Conservation (phyloP, 2,888 invertebrate species). For the Chydorus sphaericus region DNA sequence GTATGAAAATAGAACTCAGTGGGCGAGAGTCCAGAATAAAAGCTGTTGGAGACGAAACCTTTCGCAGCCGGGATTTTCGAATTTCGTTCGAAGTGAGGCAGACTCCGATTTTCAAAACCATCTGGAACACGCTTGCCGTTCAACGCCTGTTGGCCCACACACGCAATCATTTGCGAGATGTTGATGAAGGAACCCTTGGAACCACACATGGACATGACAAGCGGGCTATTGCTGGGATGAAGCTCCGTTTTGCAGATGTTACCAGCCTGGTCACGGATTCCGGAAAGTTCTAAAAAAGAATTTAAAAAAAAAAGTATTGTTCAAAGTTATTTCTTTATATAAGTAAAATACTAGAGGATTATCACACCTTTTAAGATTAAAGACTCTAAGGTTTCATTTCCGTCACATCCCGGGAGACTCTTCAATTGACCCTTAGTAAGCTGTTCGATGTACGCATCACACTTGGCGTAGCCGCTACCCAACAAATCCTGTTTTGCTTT, state of each 20-base stretch:
- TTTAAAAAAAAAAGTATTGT: not conserved
- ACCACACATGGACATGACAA: constrained; percentile 95
- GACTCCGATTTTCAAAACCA: constrained; percentile 83
- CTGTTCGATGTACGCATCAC: constrained; percentile 74
- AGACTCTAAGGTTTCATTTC: constrained; percentile 80
- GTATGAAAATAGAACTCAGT: constrained; percentile 99
- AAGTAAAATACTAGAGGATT: no score
- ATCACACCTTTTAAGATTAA: constrained; percentile 64
- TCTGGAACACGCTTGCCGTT: constrained; percentile 94
- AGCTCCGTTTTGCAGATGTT: constrained; percentile 81
- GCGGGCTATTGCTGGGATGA: constrained; percentile 79
- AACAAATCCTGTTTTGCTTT: constrained; percentile 69
- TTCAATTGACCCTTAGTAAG: constrained; percentile 75
- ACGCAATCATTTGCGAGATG: constrained; percentile 99
- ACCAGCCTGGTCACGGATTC: constrained; percentile 92
- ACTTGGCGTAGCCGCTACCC: constrained; percentile 69
- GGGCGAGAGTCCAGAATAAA: constrained; percentile 89
- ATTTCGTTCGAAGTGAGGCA: constrained; percentile 85
- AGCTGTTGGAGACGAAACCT: constrained; percentile 95
- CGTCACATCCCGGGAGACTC: constrained; percentile 82
- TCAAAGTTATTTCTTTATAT: not conserved
- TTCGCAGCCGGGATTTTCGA: constrained; percentile 90
- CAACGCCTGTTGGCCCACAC: constrained; percentile 97
- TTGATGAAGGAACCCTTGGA: constrained; percentile 98
- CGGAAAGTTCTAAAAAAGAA: constrained; percentile 57